phyloP scores from a whole-genome alignment of 2,797 vertebrate genomes.

The Pampus argenteus region DNA sequence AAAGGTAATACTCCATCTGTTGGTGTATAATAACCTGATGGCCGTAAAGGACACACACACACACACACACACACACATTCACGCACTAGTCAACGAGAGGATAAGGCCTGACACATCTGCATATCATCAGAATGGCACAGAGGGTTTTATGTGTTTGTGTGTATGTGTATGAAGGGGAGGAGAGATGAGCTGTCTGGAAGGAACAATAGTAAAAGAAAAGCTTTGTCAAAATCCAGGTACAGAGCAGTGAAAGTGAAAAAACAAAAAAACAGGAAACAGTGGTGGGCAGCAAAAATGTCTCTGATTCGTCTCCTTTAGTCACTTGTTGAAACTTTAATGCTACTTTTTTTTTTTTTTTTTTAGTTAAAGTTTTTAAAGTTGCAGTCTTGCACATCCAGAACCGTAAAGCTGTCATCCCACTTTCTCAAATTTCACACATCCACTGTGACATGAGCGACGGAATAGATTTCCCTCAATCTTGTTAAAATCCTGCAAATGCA shows the following conservation, averaged over 20 bases:
- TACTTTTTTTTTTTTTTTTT: neutral
- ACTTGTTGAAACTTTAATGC: neutral
- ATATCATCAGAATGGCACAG: slow-evolving; percentile 70
- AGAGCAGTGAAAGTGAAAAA: slow-evolving; percentile 29
- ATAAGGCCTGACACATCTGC: slow-evolving; percentile 73
- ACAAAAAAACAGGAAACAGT: slow-evolving; percentile 39
- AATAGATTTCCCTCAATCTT: slow-evolving; percentile 33
- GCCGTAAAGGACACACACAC: slow-evolving; percentile 90
- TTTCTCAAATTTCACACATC: slow-evolving; percentile 26
- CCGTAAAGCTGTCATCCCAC: slow-evolving; percentile 8
- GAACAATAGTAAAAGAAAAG: slow-evolving; percentile 58
- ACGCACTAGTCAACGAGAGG: slow-evolving; percentile 65
- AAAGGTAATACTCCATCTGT: slow-evolving; percentile 98
- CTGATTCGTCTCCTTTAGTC: slow-evolving; percentile 21
- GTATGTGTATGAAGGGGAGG: slow-evolving; percentile 22
- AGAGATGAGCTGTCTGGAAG: slow-evolving; percentile 21
- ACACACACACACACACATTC: slow-evolving; percentile 74
- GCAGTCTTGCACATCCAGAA: neutral
- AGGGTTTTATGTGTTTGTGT: slow-evolving; percentile 32
- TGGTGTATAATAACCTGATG: slow-evolving; percentile 98
- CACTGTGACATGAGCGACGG: slow-evolving; percentile 24
- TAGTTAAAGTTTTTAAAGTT: neutral
- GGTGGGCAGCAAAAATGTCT: slow-evolving; percentile 16
- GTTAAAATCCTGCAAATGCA: slow-evolving; percentile 46
- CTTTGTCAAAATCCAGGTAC: slow-evolving; percentile 63